A percentile compares a stretch with the other conserved stretches of the same genome.
phyloP scores from a whole-genome alignment of 2,113 vertebrate genomes.

The Picathartes gymnocephalus region DNA sequence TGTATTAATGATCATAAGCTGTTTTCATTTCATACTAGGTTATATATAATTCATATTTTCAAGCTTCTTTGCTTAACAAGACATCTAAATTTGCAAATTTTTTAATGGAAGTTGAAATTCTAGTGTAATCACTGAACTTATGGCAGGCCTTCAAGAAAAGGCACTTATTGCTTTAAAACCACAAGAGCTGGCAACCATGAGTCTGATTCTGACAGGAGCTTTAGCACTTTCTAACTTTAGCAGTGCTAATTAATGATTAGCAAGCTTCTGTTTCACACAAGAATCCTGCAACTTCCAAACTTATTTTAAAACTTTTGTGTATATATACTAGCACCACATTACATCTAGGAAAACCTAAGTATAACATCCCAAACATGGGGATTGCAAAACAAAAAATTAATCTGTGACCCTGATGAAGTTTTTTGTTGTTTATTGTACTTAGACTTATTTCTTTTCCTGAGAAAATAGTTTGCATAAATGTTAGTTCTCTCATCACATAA shows the following conservation, averaged over 20 bases:
- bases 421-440: neutral
- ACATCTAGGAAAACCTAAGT: neutral
- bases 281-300: neutral
- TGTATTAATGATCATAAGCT: neutral
- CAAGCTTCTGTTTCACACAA: neutral
- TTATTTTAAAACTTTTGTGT: neutral
- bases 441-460: neutral
- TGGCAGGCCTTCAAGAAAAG: neutral
- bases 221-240: constrained; percentile 7
- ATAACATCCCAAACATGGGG: neutral
- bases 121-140: neutral
- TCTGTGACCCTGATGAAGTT: neutral
- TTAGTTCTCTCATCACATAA: neutral
- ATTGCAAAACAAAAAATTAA: neutral
- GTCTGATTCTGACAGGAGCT: neutral
- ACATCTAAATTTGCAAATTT: neutral
- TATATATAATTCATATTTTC: neutral
- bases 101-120: neutral
- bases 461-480: neutral
- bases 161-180: neutral
- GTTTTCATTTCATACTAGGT: neutral
- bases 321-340: neutral
- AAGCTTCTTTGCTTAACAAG: neutral
- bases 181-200: neutral
- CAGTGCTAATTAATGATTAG: constrained; percentile 25